A percentile compares a stretch with the other conserved stretches of the same genome.
Evolutionary conservation across 2,113 vertebrate genomes (phyloP).

Genomic region (Haplotaxodon microlepis): DNA sequence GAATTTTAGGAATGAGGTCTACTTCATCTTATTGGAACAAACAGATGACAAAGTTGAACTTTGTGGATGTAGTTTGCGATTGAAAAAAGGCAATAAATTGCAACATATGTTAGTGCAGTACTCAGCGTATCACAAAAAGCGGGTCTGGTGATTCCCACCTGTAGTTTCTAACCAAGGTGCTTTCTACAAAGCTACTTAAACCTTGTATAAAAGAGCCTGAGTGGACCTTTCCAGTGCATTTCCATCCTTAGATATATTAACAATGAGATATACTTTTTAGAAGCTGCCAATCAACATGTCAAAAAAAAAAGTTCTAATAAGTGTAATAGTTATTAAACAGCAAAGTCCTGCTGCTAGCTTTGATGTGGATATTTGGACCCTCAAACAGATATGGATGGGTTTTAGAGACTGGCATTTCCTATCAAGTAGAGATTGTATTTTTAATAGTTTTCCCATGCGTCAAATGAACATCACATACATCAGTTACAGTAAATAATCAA

Average conservation of each 20-base stretch:
- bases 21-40: not conserved
- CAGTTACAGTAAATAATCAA: not conserved
- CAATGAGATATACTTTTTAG: fast-evolving
- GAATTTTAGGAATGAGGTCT: not conserved
- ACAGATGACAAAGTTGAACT: not conserved
- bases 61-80: not conserved
- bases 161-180: not conserved
- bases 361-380: not conserved
- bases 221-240: not conserved
- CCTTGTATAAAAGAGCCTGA: not conserved
- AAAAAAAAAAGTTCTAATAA: not conserved
- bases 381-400: not conserved
- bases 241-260: not conserved
- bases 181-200: not conserved
- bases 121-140: not conserved
- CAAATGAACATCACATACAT: not conserved
- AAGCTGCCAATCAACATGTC: not conserved
- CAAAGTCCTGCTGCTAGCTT: not conserved
- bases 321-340: not conserved
- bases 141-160: fast-evolving
- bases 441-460: not conserved
- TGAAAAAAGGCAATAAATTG: not conserved
- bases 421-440: not conserved
- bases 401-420: fast-evolving
- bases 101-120: not conserved